These are phyloP conservation scores for Oligia fasciuncula DNA, from an alignment of 2,888 invertebrate genomes.

Conservation along the genomic window DNA sequence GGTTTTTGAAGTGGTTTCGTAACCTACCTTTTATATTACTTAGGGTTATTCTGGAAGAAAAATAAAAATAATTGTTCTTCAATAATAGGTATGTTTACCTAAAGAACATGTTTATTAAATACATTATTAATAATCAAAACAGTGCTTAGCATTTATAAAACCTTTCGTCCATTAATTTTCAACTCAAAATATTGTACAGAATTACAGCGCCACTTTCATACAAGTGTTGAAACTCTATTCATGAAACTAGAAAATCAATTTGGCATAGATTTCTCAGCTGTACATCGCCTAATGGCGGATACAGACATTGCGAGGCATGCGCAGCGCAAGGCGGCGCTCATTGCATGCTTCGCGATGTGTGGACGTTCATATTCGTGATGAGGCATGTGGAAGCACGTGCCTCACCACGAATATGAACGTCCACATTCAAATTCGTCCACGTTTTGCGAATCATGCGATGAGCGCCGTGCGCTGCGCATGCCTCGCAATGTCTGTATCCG, in stretches of 20 bases:
- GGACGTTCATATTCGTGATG: no score
- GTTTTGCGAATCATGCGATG: no score
- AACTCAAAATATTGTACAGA: neutral
- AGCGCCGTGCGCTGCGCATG: no score
- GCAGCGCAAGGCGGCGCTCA: no score
- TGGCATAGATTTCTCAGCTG: neutral
- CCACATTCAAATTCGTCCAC: no score
- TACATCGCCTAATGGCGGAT: neutral
- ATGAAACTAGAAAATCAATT: neutral
- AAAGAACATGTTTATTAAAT: no score
- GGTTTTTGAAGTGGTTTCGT: neutral
- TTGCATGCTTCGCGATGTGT: no score
- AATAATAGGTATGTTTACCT: neutral
- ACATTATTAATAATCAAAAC: neutral
- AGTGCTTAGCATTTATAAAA: neutral
- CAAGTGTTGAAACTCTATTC: neutral
- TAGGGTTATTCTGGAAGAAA: neutral
- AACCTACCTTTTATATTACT: neutral
- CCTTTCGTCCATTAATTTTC: neutral
- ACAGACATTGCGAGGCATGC: no score
- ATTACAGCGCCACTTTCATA: neutral
- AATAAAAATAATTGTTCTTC: neutral
- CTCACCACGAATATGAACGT: no score
- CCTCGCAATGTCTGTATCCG: no score
- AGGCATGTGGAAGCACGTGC: no score